Evolutionary conservation across 2,797 vertebrate species (phyloP).

Genomic region (Sebastes wilsoni): DNA sequence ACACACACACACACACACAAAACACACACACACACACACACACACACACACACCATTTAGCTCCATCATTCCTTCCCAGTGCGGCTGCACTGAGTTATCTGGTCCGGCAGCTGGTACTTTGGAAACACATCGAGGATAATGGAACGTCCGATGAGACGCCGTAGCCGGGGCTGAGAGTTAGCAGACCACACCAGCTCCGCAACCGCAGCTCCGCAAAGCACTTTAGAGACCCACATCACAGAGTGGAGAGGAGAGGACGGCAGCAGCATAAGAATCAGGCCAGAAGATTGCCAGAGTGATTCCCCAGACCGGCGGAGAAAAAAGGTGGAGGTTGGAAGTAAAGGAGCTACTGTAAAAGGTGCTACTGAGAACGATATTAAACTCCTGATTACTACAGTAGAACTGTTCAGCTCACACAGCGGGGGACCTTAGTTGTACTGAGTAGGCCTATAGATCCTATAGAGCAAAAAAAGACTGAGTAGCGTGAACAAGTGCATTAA

Average conservation of each 20-base stretch:
- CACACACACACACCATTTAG: not conserved
- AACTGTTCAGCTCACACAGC: not conserved
- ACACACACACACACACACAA: not conserved
- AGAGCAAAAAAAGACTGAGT: not conserved
- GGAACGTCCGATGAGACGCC: constrained; percentile 24
- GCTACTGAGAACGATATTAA: not conserved
- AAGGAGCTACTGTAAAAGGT: not conserved
- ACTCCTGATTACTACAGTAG: not conserved
- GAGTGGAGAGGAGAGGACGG: not conserved
- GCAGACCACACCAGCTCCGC: constrained; percentile 10
- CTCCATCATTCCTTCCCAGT: not conserved
- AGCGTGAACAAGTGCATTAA: not conserved
- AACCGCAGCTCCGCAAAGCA: not conserved
- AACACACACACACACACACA: not conserved
- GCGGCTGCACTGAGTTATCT: constrained; percentile 17
- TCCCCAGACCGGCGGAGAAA: not conserved
- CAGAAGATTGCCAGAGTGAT: not conserved
- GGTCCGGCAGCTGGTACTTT: constrained; percentile 10
- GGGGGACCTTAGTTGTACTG: not conserved
- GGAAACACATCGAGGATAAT: constrained; percentile 35
- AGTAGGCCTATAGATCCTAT: not conserved
- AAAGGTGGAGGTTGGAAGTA: not conserved
- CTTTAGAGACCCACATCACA: not conserved
- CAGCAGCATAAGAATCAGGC: constrained; percentile 14
- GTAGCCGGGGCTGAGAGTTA: constrained; percentile 17